A percentile compares a stretch with the other conserved stretches of the same genome.
Evolutionary conservation across 2,797 vertebrate species (phyloP).

Genomic region (Karalla daura): DNA sequence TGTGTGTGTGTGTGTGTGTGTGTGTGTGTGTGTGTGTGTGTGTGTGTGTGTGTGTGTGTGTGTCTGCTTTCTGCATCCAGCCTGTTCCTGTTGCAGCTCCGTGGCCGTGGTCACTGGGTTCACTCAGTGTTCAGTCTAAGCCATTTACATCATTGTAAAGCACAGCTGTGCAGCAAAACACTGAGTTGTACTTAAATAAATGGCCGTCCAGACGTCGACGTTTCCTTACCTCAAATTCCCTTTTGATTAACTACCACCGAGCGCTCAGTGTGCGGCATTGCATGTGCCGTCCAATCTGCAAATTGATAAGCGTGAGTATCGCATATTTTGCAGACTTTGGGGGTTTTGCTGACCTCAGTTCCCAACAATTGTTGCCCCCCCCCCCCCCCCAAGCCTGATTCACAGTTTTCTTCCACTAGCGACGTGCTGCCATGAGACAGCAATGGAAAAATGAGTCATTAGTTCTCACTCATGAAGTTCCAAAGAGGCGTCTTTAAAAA

Average conservation of each 20-base stretch:
- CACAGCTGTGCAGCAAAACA: neutral
- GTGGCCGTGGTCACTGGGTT: constrained; percentile 50
- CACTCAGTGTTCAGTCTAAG: constrained; percentile 14
- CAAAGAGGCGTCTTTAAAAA: neutral
- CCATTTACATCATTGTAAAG: constrained; percentile 11
- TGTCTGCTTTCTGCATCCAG: constrained; percentile 38
- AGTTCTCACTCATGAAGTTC: neutral
- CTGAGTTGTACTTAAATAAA: neutral
- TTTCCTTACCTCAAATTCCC: neutral
- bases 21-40: constrained; percentile 20
- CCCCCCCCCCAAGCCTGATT: constrained; percentile 23
- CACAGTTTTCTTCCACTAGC: constrained; percentile 26
- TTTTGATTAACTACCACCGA: neutral
- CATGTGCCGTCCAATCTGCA: neutral
- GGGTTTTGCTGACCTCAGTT: constrained; percentile 11
- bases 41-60: constrained; percentile 11
- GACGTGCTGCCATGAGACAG: constrained; percentile 6
- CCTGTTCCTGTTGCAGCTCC: constrained; percentile 34
- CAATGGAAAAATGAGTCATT: neutral
- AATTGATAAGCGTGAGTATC: neutral
- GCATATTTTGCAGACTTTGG: no score
- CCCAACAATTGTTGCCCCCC: constrained; percentile 5
- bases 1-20: constrained; percentile 18
- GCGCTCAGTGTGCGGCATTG: neutral
- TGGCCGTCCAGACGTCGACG: neutral